Evolutionary conservation across 2,797 vertebrate genomes (phyloP).

Genomic region (Brachyalestes nurse): DNA sequence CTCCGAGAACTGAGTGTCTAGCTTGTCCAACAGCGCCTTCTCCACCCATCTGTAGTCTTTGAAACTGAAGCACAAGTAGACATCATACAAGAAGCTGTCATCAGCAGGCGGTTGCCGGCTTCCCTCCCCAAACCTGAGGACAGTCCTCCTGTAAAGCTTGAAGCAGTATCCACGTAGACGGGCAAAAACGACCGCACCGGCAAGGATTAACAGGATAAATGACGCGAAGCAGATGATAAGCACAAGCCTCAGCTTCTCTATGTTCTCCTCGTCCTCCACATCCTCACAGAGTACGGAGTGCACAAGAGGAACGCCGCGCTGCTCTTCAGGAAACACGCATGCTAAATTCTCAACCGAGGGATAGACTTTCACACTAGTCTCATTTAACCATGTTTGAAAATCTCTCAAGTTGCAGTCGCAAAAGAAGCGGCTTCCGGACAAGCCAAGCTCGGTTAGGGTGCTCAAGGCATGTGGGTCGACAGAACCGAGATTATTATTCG

Average conservation of each 20-base stretch:
- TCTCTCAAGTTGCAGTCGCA: conserved; percentile 75
- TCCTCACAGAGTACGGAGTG: conserved; percentile 71
- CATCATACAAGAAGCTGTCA: conserved; percentile 76
- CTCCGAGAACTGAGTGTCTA: conserved; percentile 85
- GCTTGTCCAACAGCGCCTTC: conserved; percentile 78
- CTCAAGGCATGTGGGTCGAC: conserved; percentile 77
- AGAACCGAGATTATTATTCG: conserved; percentile 80
- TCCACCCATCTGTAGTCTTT: conserved; percentile 89
- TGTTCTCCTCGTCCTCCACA: conserved; percentile 69
- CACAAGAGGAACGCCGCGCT: conserved; percentile 68
- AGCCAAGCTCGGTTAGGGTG: conserved; percentile 72
- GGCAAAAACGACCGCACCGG: conserved; percentile 61
- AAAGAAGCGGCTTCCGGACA: conserved; percentile 79
- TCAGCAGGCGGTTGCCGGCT: background rate
- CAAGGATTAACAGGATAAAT: conserved; percentile 54
- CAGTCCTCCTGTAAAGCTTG: conserved; percentile 76
- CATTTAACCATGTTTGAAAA: conserved; percentile 81
- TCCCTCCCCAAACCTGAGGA: conserved; percentile 63
- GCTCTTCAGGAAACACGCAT: conserved; percentile 77
- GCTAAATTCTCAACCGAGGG: conserved; percentile 67
- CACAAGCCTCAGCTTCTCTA: conserved; percentile 68
- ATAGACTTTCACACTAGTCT: conserved; percentile 73
- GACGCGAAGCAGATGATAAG: conserved; percentile 72
- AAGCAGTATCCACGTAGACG: conserved; percentile 80
- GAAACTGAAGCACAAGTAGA: conserved; percentile 86